Conservation (phyloP, 2,888 invertebrate genomes). For the Tipula lateralis region DNA sequence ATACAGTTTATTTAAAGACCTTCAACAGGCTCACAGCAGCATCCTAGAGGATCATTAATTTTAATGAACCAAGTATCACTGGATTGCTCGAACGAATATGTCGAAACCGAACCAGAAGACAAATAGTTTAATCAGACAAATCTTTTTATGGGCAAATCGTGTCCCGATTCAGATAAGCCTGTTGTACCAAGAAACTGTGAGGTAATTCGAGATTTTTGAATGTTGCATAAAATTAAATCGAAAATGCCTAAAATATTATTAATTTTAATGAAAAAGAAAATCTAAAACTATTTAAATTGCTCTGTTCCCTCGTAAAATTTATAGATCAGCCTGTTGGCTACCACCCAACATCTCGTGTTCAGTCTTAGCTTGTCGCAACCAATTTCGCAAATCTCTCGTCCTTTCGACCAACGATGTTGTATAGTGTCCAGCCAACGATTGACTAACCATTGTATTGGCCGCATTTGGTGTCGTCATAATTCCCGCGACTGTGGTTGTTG, state of each 20-base stretch:
- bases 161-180: too few relatives aligned
- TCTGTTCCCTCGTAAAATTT: background rate
- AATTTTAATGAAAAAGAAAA: background rate
- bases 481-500: conserved; percentile 49
- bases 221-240: background rate
- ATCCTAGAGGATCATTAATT: too few relatives aligned
- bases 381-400: conserved; percentile 61
- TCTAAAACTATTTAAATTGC: background rate
- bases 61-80: too few relatives aligned
- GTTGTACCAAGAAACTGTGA: too few relatives aligned
- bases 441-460: conserved; percentile 48
- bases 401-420: conserved; percentile 61
- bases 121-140: too few relatives aligned
- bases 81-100: too few relatives aligned
- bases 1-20: too few relatives aligned
- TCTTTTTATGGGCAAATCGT: too few relatives aligned
- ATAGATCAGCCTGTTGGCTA: conserved; percentile 19
- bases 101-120: too few relatives aligned
- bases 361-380: conserved; percentile 56
- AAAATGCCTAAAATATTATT: background rate
- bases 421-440: conserved; percentile 51
- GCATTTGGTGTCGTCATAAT: conserved; percentile 41
- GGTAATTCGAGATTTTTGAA: background rate
- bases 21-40: too few relatives aligned
- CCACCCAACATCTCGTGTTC: conserved; percentile 42